Conservation (phyloP, 2,797 vertebrate species). For the Peromyscus eremicus region DNA sequence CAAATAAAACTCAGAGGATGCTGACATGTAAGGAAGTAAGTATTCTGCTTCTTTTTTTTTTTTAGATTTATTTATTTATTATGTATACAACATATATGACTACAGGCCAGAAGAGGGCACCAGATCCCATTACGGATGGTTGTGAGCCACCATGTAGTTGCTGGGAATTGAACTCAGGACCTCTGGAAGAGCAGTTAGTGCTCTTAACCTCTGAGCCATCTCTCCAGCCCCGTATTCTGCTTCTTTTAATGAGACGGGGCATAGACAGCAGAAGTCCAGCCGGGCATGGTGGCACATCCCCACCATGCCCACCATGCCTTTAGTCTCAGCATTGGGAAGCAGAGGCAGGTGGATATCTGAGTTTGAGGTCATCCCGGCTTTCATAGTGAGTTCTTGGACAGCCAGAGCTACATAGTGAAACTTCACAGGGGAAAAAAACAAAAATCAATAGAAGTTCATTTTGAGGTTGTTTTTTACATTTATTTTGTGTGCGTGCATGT, state of each 20-base stretch:
- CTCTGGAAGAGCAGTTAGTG: no score
- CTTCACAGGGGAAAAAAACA: neutral
- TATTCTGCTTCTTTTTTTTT: constrained; percentile 32
- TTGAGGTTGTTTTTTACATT: neutral
- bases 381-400: neutral
- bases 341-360: neutral
- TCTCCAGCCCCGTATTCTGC: no score
- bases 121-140: no score
- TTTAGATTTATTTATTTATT: no score
- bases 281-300: neutral
- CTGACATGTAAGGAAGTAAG: constrained; percentile 96
- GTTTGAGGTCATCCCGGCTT: neutral
- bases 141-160: no score
- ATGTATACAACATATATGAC: no score
- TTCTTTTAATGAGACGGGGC: neutral
- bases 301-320: neutral
- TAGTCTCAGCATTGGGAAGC: neutral
- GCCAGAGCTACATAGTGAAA: neutral
- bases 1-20: constrained; percentile 83
- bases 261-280: neutral
- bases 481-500: neutral
- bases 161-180: no score
- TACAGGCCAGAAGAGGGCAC: no score
- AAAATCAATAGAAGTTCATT: neutral
- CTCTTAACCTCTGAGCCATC: no score